phyloP scores from a whole-genome alignment of 1,140 invertebrate species.

The Polyergus mexicanus region DNA sequence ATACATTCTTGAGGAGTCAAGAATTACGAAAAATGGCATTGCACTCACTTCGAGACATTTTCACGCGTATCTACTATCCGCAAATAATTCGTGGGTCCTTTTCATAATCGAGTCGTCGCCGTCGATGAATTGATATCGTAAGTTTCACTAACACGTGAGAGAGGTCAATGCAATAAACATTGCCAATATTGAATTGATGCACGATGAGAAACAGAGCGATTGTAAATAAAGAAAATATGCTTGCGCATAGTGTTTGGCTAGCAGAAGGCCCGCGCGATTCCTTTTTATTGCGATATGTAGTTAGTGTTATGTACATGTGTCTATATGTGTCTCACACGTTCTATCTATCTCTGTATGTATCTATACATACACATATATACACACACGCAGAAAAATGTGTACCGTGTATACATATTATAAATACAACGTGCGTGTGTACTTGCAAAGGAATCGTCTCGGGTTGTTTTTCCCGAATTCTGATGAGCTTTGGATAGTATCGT shows the following conservation, averaged over 20 bases:
- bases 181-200: not conserved
- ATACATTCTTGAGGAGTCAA: not conserved
- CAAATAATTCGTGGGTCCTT: conserved; percentile 34
- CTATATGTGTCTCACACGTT: conserved; percentile 77
- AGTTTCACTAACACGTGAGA: conserved; percentile 25
- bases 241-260: conserved; percentile 64
- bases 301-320: conserved; percentile 67
- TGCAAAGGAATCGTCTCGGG: conserved; percentile 46
- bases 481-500: conserved; percentile 31
- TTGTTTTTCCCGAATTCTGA: conserved; percentile 42
- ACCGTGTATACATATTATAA: conserved; percentile 73
- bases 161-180: not conserved
- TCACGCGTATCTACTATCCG: conserved; percentile 29
- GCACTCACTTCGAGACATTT: conserved; percentile 17
- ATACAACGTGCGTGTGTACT: conserved; percentile 62
- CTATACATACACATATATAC: conserved; percentile 74
- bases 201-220: conserved; percentile 24
- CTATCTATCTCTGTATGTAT: conserved; percentile 78
- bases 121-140: conserved; percentile 47
- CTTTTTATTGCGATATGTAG: conserved; percentile 76
- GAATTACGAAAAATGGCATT: conserved; percentile 17
- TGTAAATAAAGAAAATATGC: conserved; percentile 70
- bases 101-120: conserved; percentile 60
- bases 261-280: conserved; percentile 64
- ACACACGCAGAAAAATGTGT: conserved; percentile 63